A percentile compares a stretch with the other conserved stretches of the same genome.
phyloP scores from a whole-genome alignment of 2,888 invertebrate species.

The Folsomia candida region DNA sequence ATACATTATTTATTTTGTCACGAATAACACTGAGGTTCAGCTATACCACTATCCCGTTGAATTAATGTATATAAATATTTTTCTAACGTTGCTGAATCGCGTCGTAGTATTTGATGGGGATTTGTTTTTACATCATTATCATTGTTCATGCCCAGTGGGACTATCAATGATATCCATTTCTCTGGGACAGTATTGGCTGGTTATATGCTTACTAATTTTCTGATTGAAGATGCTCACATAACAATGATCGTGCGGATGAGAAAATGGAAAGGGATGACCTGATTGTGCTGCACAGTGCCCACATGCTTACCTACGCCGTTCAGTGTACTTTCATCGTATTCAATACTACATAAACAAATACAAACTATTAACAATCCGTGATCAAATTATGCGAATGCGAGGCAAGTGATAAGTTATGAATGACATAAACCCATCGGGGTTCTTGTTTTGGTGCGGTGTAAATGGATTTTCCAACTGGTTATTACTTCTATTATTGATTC shows the following conservation, averaged over 20 bases:
- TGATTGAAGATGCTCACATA: constrained; percentile 16
- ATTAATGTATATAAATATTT: too few species aligned
- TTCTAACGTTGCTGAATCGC: too few species aligned
- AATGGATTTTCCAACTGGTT: not conserved
- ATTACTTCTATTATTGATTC: not conserved
- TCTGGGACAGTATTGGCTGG: not conserved
- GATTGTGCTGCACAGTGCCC: constrained; percentile 2
- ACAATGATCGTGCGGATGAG: not conserved
- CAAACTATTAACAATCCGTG: not conserved
- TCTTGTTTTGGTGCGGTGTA: not conserved
- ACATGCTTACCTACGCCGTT: too few species aligned
- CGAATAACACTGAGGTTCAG: too few species aligned
- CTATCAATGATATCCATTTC: not conserved
- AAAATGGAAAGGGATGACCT: constrained; percentile 21
- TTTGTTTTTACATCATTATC: not conserved
- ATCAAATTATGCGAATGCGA: not conserved
- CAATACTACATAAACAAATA: not conserved
- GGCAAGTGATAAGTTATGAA: not conserved
- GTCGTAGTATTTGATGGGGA: too few species aligned
- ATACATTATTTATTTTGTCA: too few species aligned
- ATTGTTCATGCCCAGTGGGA: not conserved
- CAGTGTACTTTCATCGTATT: too few species aligned
- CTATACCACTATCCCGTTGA: too few species aligned
- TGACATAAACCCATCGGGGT: not conserved
- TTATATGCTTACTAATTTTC: constrained; percentile 8